Evolutionary conservation across 2,797 vertebrate genomes (phyloP).

Genomic region (Esox lucius): DNA sequence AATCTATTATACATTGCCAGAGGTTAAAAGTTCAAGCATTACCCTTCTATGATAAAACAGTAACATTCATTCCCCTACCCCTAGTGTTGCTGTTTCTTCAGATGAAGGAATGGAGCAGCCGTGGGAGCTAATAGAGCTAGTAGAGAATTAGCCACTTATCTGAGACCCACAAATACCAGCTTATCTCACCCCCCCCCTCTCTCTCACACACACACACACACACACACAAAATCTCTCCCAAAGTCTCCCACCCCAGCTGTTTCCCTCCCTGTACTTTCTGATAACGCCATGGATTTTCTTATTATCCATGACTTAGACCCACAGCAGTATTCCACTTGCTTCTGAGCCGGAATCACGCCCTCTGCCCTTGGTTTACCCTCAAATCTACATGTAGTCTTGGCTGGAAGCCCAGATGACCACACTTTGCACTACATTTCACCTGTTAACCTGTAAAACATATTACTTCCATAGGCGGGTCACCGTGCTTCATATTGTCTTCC

Average conservation of each 20-base stretch:
- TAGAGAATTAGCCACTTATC: neutral
- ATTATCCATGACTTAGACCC: slow-evolving; percentile 3
- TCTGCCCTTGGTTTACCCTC: neutral
- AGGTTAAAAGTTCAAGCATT: neutral
- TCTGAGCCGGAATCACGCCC: neutral
- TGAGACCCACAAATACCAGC: neutral
- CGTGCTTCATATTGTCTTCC: neutral
- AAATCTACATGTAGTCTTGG: neutral
- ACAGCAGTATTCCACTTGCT: neutral
- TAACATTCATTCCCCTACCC: neutral
- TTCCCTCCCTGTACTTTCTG: neutral
- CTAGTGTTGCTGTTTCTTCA: neutral
- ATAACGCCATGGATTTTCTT: neutral
- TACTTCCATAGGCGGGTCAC: neutral
- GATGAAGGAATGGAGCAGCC: neutral
- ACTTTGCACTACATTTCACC: neutral
- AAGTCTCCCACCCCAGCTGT: neutral
- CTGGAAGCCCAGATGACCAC: neutral
- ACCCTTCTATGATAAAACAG: neutral
- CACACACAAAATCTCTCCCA: neutral
- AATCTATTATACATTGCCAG: neutral
- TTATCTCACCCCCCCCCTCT: neutral
- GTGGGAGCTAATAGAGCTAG: neutral
- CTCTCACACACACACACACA: slow-evolving; percentile 7
- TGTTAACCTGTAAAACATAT: neutral